Base-by-base conservation (phyloP, 2,797 vertebrate genomes). In the Setipinna tenuifilis region DNA sequence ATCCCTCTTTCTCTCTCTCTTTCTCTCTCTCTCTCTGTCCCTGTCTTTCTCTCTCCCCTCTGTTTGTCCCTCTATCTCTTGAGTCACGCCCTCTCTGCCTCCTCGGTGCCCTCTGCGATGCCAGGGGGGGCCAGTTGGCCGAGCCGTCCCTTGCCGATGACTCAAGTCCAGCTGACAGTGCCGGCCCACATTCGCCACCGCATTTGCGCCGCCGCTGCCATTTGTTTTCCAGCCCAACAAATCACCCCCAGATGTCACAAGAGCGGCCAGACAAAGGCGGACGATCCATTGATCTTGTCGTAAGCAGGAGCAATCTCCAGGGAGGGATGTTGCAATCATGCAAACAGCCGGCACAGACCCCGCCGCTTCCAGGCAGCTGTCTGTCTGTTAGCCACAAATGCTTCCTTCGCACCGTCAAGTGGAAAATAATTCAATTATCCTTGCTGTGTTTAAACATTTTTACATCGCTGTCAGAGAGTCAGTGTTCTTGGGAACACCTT, bases 211-310 rank as follows among this genome's bases (percentile, higher is more conserved):
- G n/a, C 50, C 50, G 50, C 7, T 54, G 50, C 50, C 50, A 54
- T 54, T 54, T 48, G 68, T 75, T 35, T 78, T 35, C 71, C 71
- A 78, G 71, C 31, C 31, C 35, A 78, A 78, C 71, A 78, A 78
- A 78, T 78, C 71, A 78, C 35, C 35, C 71, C 21, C 71, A 78
- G 71, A 78, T 78, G 71, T 78, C 71, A 78, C 71, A 78, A 78
- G 31, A 78, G 35, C 35, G 31, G 31, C 41, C 31, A 78, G 71
- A 78, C 71, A 78, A 78, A 78, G 41, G 31, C 35, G 35, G 16
- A 35, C 71, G 17, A 78, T 78, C 71, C 71, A 78, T 78, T 44
- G 71, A 78, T 78, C 71, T 78, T 35, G 71, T 78, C 71, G 35
- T 44, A 44, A 78, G 71, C 71, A 78, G 35, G 71, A 19, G 71